Conservation (phyloP, 2,113 vertebrate genomes). For the Tauraco erythrolophus region DNA sequence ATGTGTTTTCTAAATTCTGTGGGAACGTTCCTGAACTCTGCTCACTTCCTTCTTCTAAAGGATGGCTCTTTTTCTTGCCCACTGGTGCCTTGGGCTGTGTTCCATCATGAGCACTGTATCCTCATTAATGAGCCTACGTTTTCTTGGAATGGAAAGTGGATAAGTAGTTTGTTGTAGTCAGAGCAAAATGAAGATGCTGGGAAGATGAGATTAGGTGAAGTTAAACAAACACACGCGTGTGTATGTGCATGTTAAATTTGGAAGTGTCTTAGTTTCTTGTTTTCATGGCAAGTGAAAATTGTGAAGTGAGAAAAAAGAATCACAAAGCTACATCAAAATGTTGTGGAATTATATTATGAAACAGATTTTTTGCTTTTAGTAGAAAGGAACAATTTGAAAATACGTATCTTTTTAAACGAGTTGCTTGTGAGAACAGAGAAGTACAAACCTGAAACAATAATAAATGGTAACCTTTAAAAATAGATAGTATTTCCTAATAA, state of each 20-base stretch:
- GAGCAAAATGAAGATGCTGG: background rate
- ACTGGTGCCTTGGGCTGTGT: background rate
- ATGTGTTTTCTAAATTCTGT: fast-evolving
- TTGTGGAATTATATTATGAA: fast-evolving
- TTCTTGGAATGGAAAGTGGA: background rate
- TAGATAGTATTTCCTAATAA: background rate
- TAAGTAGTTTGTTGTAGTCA: background rate
- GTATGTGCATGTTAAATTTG: background rate
- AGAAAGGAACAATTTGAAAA: background rate
- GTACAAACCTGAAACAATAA: background rate
- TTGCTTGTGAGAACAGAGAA: background rate
- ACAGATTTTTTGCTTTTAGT: too few species aligned
- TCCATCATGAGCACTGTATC: fast-evolving
- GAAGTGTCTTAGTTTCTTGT: background rate
- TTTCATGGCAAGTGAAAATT: background rate
- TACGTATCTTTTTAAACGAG: background rate
- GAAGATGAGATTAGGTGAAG: background rate
- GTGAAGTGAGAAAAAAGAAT: background rate
- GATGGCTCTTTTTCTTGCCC: background rate
- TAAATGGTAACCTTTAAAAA: background rate
- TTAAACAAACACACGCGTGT: background rate
- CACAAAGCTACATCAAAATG: background rate
- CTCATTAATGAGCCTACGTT: background rate
- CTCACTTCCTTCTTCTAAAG: background rate
- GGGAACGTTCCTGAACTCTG: background rate